A percentile compares a stretch with the other conserved stretches of the same genome.
Evolutionary conservation across 2,113 vertebrate genomes (phyloP).

Genomic region (Oxyura jamaicensis): DNA sequence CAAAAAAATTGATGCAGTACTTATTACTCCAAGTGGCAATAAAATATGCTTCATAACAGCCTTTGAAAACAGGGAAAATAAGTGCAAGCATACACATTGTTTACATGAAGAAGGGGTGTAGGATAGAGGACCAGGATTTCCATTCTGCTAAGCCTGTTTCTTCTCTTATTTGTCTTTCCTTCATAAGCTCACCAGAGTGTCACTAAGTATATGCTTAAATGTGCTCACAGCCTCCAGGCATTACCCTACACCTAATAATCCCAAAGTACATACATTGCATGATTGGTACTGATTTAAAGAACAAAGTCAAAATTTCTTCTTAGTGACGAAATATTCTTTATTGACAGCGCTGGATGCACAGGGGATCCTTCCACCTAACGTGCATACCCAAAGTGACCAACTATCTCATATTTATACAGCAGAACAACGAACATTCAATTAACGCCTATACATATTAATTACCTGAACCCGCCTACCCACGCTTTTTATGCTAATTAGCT

Average conservation of each 20-base stretch:
- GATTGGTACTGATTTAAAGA: too few species aligned
- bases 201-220: neutral
- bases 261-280: neutral
- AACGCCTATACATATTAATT: too few species aligned
- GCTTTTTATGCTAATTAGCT: too few species aligned
- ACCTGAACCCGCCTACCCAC: too few species aligned
- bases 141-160: neutral
- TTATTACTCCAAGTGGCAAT: neutral
- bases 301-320: too few species aligned
- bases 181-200: neutral
- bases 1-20: neutral
- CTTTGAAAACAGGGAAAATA: neutral
- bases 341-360: too few species aligned
- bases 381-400: too few species aligned
- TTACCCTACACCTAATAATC: neutral
- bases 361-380: too few species aligned
- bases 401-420: too few species aligned
- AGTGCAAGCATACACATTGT: neutral
- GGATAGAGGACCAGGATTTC: neutral
- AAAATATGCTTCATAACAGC: neutral
- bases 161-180: neutral
- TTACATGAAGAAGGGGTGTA: fast-evolving
- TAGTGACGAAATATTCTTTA: too few species aligned
- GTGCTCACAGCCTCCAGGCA: neutral
- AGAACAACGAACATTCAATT: too few species aligned